Base-by-base conservation (phyloP, 2,888 invertebrate species). In the Lasioglossum villosulum region DNA sequence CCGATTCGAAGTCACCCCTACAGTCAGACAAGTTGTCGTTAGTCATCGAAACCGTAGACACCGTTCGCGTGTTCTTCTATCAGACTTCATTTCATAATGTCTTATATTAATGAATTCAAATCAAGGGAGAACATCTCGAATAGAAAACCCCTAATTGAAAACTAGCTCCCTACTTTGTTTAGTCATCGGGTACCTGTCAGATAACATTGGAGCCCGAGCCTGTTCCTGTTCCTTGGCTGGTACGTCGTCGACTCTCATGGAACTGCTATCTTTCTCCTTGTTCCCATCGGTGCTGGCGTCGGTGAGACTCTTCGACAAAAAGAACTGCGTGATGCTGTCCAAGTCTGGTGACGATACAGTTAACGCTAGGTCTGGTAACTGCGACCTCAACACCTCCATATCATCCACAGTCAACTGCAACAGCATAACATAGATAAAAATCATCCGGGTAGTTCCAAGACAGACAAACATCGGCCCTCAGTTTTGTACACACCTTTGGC, bases 1-100 rank as follows among this genome's bases (percentile, higher is more conserved):
- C 97, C 0, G 97, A 98, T 93, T 98, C 98, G 93, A 97, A 97
- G 52, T 91, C 94, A 87, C 97, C 97, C 93, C 97, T 97, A 95
- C 5, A 91, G 88, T 80, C 77, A 83, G 27, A 63, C 2, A 30
- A 70, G 3, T 5, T 4, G 8, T 4, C 2, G 12, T 70, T 77
- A 77, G 3, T 2, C 4, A 4, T 10, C 1, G 23, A 23, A 16
- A 72, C 8, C 1, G 14, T 30, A 6, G 23, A 34, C 8, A 30
- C 19, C 16, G 27, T 14, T 16, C 27, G 59, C 59, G 14, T 59
- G 2, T 30, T 30, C 30, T 63, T 2, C 63, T 30, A 23, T 30
- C 4, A 23, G 1, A 48, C 2, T 10, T 19, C 23, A 3, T 37
- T 1, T 34, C 30, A 19, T 16, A 5, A 12, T 59, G 1, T 30